Percentiles rank a stretch among this genome's conserved stretches.
phyloP scores from a whole-genome alignment of 2,888 invertebrate species.

The Melieria omissa region DNA sequence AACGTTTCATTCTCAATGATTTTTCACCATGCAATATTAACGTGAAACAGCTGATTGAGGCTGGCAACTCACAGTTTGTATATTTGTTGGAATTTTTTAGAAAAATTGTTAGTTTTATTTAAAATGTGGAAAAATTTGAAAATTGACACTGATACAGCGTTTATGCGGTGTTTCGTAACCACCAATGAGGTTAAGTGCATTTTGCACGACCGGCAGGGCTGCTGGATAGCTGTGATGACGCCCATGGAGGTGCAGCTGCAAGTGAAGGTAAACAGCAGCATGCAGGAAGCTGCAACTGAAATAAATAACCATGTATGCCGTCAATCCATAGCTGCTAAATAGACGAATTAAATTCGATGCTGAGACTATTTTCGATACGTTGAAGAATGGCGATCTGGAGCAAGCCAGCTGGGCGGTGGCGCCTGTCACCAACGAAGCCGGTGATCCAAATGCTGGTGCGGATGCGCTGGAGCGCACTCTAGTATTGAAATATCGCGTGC shows the following conservation, averaged over 20 bases:
- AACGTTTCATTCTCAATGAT: too few species aligned
- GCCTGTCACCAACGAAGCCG: neutral
- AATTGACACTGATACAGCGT: conserved; percentile 26
- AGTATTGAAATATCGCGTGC: conserved; percentile 54
- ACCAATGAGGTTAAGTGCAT: conserved; percentile 18
- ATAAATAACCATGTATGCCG: conserved; percentile 23
- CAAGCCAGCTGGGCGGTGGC: conserved; percentile 30
- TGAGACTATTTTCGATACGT: conserved; percentile 46
- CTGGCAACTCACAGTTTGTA: too few species aligned
- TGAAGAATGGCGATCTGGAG: conserved; percentile 41
- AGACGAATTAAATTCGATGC: conserved; percentile 57
- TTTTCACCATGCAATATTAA: too few species aligned
- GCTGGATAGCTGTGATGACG: conserved; percentile 44
- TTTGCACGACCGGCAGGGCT: conserved; percentile 18
- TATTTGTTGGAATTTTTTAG: too few species aligned
- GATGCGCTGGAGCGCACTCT: conserved; percentile 38
- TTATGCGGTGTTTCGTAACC: conserved; percentile 37
- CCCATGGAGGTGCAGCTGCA: conserved; percentile 39
- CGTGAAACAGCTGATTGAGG: too few species aligned
- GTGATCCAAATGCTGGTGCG: conserved; percentile 1
- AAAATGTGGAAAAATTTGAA: conserved; percentile 28
- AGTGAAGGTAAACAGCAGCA: conserved; percentile 39
- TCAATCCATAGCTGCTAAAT: conserved; percentile 52
- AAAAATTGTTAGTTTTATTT: neutral
- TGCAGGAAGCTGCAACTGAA: neutral